Conservation (phyloP, 2,797 vertebrate genomes). For the Schizopygopsis malacanthus region DNA sequence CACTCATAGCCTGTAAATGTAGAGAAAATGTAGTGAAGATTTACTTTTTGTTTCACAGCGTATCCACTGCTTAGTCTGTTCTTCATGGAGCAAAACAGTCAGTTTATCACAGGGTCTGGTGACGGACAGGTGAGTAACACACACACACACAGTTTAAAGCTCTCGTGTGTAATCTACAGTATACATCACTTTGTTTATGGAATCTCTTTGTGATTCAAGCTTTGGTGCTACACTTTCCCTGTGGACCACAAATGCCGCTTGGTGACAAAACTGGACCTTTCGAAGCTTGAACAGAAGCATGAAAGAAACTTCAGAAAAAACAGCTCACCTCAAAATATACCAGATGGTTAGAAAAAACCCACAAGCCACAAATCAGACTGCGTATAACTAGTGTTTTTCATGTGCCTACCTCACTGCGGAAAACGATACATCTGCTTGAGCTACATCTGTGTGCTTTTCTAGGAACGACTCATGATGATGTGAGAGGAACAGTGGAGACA, state of each 20-base stretch:
- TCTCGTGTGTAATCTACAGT: not conserved
- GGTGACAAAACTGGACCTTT: conserved; percentile 80
- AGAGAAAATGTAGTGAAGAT: not conserved
- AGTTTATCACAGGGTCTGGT: conserved; percentile 82
- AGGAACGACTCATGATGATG: conserved; percentile 55
- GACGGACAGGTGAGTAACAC: conserved; percentile 83
- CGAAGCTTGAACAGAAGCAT: conserved; percentile 79
- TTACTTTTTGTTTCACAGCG: conserved; percentile 68
- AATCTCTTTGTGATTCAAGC: conserved; percentile 67
- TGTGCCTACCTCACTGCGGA: conserved; percentile 12
- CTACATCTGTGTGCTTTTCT: conserved; percentile 39
- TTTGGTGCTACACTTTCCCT: conserved; percentile 86
- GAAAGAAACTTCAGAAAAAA: conserved; percentile 55
- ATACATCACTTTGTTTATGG: not conserved
- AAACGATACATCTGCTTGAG: conserved; percentile 25
- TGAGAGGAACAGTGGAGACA: conserved; percentile 64
- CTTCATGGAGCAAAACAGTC: conserved; percentile 75
- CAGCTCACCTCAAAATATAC: conserved; percentile 40
- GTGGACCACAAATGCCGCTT: conserved; percentile 77
- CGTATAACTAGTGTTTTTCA: conserved; percentile 5
- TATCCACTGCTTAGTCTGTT: conserved; percentile 83
- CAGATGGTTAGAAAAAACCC: conserved; percentile 33
- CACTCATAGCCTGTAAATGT: not conserved
- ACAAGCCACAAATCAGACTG: conserved; percentile 31
- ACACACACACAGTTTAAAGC: not conserved